These are phyloP conservation scores for Alces alces DNA, from an alignment of 2,113 vertebrate species.

Conservation along the genomic window DNA sequence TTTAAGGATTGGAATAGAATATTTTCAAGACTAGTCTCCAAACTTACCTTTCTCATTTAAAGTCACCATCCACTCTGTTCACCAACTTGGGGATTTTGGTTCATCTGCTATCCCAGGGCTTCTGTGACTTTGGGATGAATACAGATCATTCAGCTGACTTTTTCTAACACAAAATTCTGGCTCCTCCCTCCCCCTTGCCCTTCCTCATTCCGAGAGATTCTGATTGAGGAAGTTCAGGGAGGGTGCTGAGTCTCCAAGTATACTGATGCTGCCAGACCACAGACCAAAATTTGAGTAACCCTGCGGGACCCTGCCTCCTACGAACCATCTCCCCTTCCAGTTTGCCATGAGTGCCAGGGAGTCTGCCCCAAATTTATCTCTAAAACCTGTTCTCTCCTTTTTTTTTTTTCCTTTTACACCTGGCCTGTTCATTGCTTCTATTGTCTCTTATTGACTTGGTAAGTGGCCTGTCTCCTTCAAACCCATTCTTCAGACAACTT, in stretches of 20 bases:
- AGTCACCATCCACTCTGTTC: not conserved
- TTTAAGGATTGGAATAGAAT: not conserved
- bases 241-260: too few relatives aligned
- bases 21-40: not conserved
- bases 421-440: not conserved
- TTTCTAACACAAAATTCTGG: not conserved
- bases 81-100: not conserved
- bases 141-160: rapidly evolving
- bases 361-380: not conserved
- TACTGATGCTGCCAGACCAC: too few relatives aligned
- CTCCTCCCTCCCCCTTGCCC: rapidly evolving
- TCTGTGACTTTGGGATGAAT: not conserved
- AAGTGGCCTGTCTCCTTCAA: not conserved
- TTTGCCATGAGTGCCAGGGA: too few relatives aligned
- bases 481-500: not conserved
- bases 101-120: not conserved
- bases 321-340: not conserved
- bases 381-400: not conserved
- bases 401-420: not conserved
- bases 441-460: not conserved
- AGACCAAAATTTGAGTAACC: too few relatives aligned
- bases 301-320: rapidly evolving
- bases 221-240: rapidly evolving
- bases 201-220: not conserved
- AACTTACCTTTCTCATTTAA: not conserved